Evolutionary conservation across 2,113 vertebrate species (phyloP), one percentile per base, ranked within the genome.

Genomic region (Pogonocichla stellata): DNA sequence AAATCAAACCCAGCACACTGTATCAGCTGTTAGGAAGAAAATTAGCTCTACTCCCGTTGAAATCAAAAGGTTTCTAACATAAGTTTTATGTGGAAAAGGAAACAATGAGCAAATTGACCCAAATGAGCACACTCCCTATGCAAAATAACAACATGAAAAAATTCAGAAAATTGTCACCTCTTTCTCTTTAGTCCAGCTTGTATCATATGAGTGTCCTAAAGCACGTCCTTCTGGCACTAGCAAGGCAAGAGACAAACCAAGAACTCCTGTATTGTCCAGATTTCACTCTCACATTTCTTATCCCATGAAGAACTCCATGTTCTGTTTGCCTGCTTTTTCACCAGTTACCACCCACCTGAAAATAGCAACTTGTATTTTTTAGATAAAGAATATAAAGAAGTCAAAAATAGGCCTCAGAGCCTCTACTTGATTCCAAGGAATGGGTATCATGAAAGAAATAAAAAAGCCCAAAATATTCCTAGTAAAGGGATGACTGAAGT

Each of bases 291-390:
- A 34, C 24, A 36, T 60, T 75, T 10, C 20, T 89, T 6, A 36
- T 38, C 11, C 45, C 48, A 5, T 28, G n/a, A 79, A 48, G 5
- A 58, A 47, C 4, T 3, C 3, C 6, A 28, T 1, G 2, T 67
- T 91, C 13, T 25, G 4, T 38, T 90, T 80, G 13, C 6, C 14
- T 61, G 1, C 1, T 61, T 82, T 78, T 89, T 23, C 17, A 87
- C 4, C 29, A 67, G 33, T 43, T 82, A 34, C 11, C 5, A 47
- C 6, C 2, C 13, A 51, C 9, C 3, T 1, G 6, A 85, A 75
- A 66, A 58, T 7, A 84, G 3, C 2, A 9, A 40, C 20, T 57
- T 42, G 9, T 40, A 19, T 72, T 51, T 20, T 51, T 67, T 36
- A 61, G 5, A 13, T 50, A 74, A 69, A 66, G 5, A 51, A 51